Base-by-base conservation (phyloP, 2,888 invertebrate species). In the Herminia tarsipennalis region DNA sequence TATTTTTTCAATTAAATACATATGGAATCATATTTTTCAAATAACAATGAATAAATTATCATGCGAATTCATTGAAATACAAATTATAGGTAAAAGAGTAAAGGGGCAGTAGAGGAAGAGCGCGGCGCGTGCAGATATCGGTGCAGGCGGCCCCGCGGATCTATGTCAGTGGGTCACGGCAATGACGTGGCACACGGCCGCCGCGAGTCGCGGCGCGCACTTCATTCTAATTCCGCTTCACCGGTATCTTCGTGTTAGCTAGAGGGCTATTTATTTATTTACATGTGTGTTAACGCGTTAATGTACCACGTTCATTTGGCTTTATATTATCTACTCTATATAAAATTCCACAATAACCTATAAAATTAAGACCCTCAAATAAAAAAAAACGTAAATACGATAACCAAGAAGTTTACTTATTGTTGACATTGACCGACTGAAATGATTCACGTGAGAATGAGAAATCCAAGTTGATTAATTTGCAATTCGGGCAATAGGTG, bases 121-220 rank as follows among this genome's bases (percentile, higher is more conserved):
- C 78, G 78, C 78, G 82, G 78, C 81, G 86, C 86, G 87, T 88
- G 86, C 87, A 87, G 86, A 84, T 86, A 86, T 86, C 86, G 86
- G 82, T 85, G 89, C 89, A 88, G 85, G 88, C 89, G 90, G 92
- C 93, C 91, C 92, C 90, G 90, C 88, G 88, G 89, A 94, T 88
- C 92, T 93, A 85, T 93, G 94, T 93, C 93, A 94, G 93, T 94
- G 92, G 94, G 94, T 94, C 94, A 94, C 92, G 91, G 89, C 92
- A 93, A 93, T 93, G 93, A 92, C 92, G 92, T 90, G 88, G 92
- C 91, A 87, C 88, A 88, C 85, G 91, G 90, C 85, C 88, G 88
- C 88, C 79, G 81, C 83, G 82, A 81, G 73, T 75, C 74, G 77
- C 75, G 63, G 72, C 81, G 83, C 86, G 81, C 84, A 87, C 86